These are phyloP conservation scores for Eira barbara DNA, from an alignment of 2,113 vertebrate genomes.

Conservation along the genomic window DNA sequence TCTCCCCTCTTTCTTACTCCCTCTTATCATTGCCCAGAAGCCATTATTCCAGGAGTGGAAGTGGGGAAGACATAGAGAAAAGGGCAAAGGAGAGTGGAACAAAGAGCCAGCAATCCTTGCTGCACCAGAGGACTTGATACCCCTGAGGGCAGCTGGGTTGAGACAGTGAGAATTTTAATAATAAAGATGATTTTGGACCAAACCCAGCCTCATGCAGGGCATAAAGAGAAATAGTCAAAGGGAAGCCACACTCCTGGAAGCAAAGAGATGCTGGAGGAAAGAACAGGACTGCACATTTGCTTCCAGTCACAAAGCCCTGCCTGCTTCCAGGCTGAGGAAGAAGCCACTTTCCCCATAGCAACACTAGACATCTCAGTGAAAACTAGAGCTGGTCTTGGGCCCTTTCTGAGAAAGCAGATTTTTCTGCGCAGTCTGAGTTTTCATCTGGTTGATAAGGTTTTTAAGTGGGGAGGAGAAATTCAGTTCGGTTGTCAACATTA, in stretches of 20 bases:
- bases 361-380: neutral
- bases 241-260: neutral
- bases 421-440: constrained; percentile 9
- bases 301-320: neutral
- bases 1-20: neutral
- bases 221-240: neutral
- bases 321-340: neutral
- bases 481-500: neutral
- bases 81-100: neutral
- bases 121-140: neutral
- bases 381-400: neutral
- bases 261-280: neutral
- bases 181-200: constrained; percentile 5
- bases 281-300: neutral
- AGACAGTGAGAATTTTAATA: constrained; percentile 7
- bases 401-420: constrained; percentile 29
- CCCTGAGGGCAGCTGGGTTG: neutral
- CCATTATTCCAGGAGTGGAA: neutral
- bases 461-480: neutral
- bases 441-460: neutral
- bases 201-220: neutral
- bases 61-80: neutral
- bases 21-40: constrained; percentile 32
- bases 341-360: neutral
- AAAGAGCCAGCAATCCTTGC: neutral